Evolutionary conservation across 2,113 vertebrate genomes (phyloP).

Genomic region (Poeciliopsis occidentalis): DNA sequence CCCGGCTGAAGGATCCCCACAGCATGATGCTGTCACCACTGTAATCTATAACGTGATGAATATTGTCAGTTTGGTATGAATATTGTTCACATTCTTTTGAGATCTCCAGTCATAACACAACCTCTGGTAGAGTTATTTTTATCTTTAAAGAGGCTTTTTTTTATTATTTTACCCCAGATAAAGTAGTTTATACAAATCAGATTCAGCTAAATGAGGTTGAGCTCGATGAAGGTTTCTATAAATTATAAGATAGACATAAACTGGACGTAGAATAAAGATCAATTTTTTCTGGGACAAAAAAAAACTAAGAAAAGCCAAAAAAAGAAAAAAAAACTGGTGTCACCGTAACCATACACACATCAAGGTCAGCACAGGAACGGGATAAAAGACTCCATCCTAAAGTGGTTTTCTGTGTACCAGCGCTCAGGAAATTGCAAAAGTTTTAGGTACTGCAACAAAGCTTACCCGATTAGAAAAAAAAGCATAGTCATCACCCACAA

Average conservation of each 20-base stretch:
- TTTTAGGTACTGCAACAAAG: neutral
- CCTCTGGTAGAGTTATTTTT: neutral
- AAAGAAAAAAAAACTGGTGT: neutral
- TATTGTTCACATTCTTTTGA: too few relatives aligned
- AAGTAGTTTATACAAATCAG: neutral
- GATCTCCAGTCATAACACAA: too few relatives aligned
- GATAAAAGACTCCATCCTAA: neutral
- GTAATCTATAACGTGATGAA: neutral
- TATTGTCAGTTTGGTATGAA: neutral
- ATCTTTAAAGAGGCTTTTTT: neutral
- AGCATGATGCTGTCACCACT: neutral
- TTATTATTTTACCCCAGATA: neutral
- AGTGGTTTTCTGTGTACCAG: conserved; percentile 10
- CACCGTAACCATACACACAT: neutral
- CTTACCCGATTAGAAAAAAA: neutral
- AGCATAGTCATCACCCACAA: neutral
- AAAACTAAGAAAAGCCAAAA: neutral
- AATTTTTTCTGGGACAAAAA: neutral
- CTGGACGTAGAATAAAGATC: neutral
- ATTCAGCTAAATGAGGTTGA: too few relatives aligned
- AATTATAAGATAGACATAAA: neutral
- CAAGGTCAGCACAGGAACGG: neutral
- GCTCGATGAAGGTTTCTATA: too few relatives aligned
- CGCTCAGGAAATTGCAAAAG: conserved; percentile 11
- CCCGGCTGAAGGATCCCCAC: neutral